Percentiles rank a stretch among this genome's conserved stretches.
Conservation (phyloP, 2,797 vertebrate species). For the Protonibea diacanthus region DNA sequence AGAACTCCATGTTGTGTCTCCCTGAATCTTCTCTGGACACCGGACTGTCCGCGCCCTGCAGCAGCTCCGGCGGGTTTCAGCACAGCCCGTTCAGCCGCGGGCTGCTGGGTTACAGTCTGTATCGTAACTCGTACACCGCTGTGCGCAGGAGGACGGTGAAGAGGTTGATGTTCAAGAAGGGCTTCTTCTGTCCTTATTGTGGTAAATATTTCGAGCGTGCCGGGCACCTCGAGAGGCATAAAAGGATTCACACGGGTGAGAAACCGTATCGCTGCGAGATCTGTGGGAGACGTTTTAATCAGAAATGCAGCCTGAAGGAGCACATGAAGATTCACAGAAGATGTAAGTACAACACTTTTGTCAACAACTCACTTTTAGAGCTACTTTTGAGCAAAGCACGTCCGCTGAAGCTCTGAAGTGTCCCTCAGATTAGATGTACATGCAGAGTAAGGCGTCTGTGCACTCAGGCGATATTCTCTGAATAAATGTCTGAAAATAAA, state of each 20-base stretch:
- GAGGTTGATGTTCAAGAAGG: constrained; percentile 74
- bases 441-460: neutral
- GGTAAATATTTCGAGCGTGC: constrained; percentile 76
- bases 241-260: constrained; percentile 80
- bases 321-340: constrained; percentile 80
- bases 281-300: constrained; percentile 80
- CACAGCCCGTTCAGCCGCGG: constrained; percentile 56
- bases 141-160: constrained; percentile 66
- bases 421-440: neutral
- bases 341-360: constrained; percentile 57
- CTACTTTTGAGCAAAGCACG: constrained; percentile 1
- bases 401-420: neutral
- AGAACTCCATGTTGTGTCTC: constrained; percentile 36
- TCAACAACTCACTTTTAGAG: neutral
- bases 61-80: constrained; percentile 36
- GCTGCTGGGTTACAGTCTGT: constrained; percentile 44
- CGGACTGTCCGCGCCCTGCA: constrained; percentile 6
- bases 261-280: constrained; percentile 79
- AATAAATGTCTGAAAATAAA: neutral
- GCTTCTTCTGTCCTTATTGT: constrained; percentile 76
- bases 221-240: constrained; percentile 80
- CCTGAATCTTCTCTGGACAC: constrained; percentile 25
- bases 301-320: constrained; percentile 83
- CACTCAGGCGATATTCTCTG: neutral
- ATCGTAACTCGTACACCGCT: constrained; percentile 54